Base-by-base conservation (phyloP, 1,140 invertebrate species). In the Doryteuthis pealeii region DNA sequence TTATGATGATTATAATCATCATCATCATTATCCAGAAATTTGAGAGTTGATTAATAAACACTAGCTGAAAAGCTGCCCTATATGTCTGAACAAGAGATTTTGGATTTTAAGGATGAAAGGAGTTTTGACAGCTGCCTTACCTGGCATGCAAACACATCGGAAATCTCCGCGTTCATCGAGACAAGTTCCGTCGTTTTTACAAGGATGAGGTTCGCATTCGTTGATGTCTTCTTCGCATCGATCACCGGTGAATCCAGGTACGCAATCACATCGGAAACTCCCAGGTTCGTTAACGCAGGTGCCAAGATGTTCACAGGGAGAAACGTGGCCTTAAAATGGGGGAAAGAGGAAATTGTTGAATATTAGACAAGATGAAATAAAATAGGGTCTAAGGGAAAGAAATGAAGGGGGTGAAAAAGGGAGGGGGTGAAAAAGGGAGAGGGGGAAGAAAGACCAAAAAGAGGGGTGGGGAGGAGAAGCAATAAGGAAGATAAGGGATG, bases 211-310 rank as follows among this genome's bases (percentile, higher is more conserved):
- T 1, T 67, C 31, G 74, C 83, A 84, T 70, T 84, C 96, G 87
- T 98, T 97, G 72, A 96, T 93, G 82, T 97, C 96, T 1, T 92
- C 91, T 86, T 99, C 96, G 88, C 98, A 99, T 77, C 92, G 90
- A 32, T 91, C 89, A 45, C 97, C 97, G 28, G 92, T 92, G 85
- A 93, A 98, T 0, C 97, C 97, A 45, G 70, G 91, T 0, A 91
- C 91, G 84, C 96, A 98, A 76, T 92, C 93, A 87, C 96, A 98
- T 74, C 92, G 76, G 85, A 96, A 97, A 67, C 83, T 83, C n/a
- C 87, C 87, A 0, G 77, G 76, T 0, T 77, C 83, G 72, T 88
- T 88, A 43, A 82, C 49, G 74, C 87, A 88, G 1, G 80, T 82
- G 15, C 85, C 85, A n/a, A 83, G 85, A 78, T 89, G 87, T 79